These are phyloP conservation scores for Micromys minutus DNA, from an alignment of 2,113 vertebrate species.

Conservation along the genomic window DNA sequence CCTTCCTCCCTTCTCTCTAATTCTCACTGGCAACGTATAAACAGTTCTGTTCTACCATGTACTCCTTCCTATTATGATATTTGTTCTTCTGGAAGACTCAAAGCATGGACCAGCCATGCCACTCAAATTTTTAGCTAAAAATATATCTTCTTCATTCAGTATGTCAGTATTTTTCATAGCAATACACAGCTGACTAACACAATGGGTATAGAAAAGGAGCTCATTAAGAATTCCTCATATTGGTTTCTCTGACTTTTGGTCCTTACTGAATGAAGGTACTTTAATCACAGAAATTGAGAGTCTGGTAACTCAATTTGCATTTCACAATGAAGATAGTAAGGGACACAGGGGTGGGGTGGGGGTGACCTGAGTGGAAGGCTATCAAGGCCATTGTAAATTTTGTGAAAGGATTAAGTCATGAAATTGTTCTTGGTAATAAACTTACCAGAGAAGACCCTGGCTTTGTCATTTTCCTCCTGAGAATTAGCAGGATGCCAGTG, in stretches of 20 bases:
- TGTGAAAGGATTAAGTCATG: not conserved
- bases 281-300: not conserved
- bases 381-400: not conserved
- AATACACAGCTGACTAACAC: not conserved
- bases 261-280: not conserved
- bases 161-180: not conserved
- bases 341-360: not conserved
- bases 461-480: conserved; percentile 7
- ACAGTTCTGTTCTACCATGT: not conserved
- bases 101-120: not conserved
- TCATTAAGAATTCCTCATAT: conserved; percentile 7
- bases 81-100: not conserved
- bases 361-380: conserved; percentile 14
- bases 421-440: not conserved
- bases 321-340: not conserved
- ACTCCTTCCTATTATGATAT: too few relatives aligned
- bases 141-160: not conserved
- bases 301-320: not conserved
- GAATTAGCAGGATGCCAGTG: not conserved
- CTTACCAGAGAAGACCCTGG: not conserved
- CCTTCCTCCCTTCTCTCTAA: not conserved
- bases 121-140: not conserved
- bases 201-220: not conserved
- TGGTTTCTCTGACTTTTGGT: not conserved
- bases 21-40: not conserved